A percentile compares a stretch with the other conserved stretches of the same genome.
These are phyloP conservation scores for Pachyramphus minor DNA, from an alignment of 2,113 vertebrate genomes.

Conservation along the genomic window DNA sequence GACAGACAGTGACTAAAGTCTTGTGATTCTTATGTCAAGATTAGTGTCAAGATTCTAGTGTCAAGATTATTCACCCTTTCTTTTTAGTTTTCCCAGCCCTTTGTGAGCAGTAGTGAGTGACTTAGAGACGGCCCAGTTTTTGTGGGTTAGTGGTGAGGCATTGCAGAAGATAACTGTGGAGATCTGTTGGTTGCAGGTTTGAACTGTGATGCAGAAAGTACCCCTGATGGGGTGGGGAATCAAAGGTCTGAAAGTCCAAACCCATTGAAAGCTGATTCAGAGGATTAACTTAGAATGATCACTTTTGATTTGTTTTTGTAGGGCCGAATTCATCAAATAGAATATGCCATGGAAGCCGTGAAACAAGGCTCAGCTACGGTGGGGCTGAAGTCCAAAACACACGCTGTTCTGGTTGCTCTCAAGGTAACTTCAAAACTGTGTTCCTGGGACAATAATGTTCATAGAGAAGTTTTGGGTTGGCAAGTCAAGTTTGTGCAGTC, in stretches of 20 bases:
- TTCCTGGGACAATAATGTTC: neutral
- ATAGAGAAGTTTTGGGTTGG: neutral
- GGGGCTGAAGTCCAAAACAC: slow-evolving; percentile 89
- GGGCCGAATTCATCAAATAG: slow-evolving; percentile 97
- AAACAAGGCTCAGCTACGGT: slow-evolving; percentile 98
- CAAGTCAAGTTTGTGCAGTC: neutral
- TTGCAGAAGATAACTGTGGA: neutral
- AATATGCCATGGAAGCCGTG: slow-evolving; percentile 98
- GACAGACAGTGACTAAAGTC: neutral
- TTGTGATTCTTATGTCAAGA: neutral
- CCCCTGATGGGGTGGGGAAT: neutral
- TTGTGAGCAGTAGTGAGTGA: neutral
- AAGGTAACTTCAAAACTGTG: slow-evolving; percentile 78
- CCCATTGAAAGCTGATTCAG: neutral
- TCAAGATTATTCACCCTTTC: neutral
- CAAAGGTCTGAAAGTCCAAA: neutral
- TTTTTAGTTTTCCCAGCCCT: neutral
- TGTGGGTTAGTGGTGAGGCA: neutral
- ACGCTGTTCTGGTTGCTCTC: slow-evolving; percentile 92
- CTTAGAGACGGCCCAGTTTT: neutral
- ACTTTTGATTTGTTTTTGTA: slow-evolving; percentile 30
- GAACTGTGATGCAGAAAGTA: neutral
- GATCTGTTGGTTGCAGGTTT: neutral
- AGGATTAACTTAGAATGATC: neutral
- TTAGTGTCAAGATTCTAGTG: neutral